These are phyloP conservation scores for Tetranychus truncatus DNA, from an alignment of 2,888 invertebrate genomes.

Conservation along the genomic window DNA sequence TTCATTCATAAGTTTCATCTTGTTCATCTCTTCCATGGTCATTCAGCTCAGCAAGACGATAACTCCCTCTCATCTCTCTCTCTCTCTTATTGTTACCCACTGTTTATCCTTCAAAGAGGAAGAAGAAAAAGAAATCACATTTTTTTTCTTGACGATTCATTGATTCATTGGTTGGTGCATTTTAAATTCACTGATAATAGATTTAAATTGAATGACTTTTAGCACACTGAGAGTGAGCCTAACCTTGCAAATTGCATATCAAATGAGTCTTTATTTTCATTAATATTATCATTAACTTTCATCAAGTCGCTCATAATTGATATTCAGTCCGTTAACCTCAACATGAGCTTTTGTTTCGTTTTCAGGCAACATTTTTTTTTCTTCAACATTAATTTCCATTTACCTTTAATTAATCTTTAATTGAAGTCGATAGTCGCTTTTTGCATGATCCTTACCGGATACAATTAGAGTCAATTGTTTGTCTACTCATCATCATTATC, in stretches of 20 bases:
- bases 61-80: neutral
- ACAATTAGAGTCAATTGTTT: too few species aligned
- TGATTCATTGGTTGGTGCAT: neutral
- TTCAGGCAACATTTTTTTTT: too few species aligned
- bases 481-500: too few species aligned
- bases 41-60: neutral
- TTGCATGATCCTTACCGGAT: too few species aligned
- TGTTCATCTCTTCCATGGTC: neutral
- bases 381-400: too few species aligned
- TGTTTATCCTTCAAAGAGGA: neutral
- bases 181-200: too few species aligned
- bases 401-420: too few species aligned
- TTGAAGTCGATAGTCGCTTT: too few species aligned
- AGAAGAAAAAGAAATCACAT: neutral
- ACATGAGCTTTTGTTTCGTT: too few species aligned
- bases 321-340: too few species aligned
- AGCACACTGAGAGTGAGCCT: neutral
- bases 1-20: neutral
- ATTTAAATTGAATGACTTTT: neutral
- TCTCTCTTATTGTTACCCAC: neutral
- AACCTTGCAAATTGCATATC: neutral
- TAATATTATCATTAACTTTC: neutral
- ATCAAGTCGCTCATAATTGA: too few species aligned
- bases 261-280: neutral
- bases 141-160: neutral